Conservation (phyloP, 2,797 vertebrate genomes). For the Centropyge bicolor region DNA sequence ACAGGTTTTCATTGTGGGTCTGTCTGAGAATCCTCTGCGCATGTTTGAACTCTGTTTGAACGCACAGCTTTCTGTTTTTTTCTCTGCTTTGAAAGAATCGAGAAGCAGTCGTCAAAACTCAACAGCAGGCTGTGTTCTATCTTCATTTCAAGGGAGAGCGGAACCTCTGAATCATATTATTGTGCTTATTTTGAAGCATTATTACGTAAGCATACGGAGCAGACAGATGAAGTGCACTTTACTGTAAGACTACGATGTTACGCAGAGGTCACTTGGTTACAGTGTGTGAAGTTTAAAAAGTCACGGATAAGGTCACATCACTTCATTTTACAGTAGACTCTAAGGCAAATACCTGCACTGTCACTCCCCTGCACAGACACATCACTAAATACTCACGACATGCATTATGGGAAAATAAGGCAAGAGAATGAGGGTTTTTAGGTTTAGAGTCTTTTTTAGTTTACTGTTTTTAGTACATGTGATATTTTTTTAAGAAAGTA, state of each 20-base stretch:
- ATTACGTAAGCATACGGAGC: conserved; percentile 50
- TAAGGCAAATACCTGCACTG: conserved; percentile 33
- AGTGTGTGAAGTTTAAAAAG: conserved; percentile 31
- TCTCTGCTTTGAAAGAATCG: conserved; percentile 37
- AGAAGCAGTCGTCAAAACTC: conserved; percentile 45
- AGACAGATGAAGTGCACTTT: conserved; percentile 87
- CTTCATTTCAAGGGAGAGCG: conserved; percentile 63
- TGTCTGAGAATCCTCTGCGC: conserved; percentile 19
- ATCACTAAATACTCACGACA: conserved; percentile 36
- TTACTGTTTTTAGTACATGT: conserved; percentile 25
- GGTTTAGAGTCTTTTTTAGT: conserved; percentile 21
- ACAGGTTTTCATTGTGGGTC: conserved; percentile 36
- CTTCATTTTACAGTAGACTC: conserved; percentile 33
- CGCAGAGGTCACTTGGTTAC: conserved; percentile 50
- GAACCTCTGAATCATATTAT: conserved; percentile 58
- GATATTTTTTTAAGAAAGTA: conserved; percentile 16
- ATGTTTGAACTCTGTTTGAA: conserved; percentile 37
- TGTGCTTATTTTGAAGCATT: conserved; percentile 84
- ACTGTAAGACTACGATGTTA: conserved; percentile 76
- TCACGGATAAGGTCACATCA: conserved; percentile 33
- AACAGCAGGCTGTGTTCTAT: conserved; percentile 29
- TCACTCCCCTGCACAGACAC: conserved; percentile 60
- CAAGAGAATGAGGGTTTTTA: not conserved
- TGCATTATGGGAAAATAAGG: conserved; percentile 6
- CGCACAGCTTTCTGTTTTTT: conserved; percentile 39